Evolutionary conservation across 2,113 vertebrate species (phyloP).

Genomic region (Pollimyrus isidori): DNA sequence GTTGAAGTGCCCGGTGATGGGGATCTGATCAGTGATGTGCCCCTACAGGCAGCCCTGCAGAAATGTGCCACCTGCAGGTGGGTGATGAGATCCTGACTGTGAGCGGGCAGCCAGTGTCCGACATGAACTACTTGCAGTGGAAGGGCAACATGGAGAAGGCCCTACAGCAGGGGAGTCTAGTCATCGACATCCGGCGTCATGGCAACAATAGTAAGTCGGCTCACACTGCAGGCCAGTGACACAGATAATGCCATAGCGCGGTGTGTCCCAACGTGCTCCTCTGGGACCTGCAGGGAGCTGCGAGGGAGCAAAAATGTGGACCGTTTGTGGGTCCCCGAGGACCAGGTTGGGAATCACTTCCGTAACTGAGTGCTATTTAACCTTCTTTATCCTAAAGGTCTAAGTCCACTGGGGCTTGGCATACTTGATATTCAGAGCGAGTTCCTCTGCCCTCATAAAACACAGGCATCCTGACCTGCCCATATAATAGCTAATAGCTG

Average conservation of each 20-base stretch:
- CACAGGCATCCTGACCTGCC: neutral
- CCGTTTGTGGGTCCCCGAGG: neutral
- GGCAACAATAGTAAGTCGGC: slow-evolving; percentile 74
- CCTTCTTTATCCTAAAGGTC: neutral
- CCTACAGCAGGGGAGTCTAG: slow-evolving; percentile 71
- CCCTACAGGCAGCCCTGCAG: slow-evolving; percentile 74
- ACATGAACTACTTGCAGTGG: slow-evolving; percentile 75
- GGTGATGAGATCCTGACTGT: slow-evolving; percentile 83
- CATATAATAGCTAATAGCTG: neutral
- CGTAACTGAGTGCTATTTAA: neutral
- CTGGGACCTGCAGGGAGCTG: neutral
- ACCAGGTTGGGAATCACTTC: neutral
- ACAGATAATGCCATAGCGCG: neutral
- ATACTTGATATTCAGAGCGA: neutral
- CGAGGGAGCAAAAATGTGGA: neutral
- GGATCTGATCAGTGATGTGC: neutral
- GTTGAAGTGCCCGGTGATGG: neutral
- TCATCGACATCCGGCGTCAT: slow-evolving; percentile 82
- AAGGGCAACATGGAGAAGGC: slow-evolving; percentile 71
- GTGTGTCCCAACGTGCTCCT: neutral
- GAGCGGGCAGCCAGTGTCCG: slow-evolving; percentile 63
- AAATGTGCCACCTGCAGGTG: slow-evolving; percentile 73
- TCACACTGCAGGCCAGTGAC: neutral
- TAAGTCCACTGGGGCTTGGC: neutral
- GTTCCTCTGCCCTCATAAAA: neutral